A percentile compares a stretch with the other conserved stretches of the same genome.
phyloP scores from a whole-genome alignment of 2,113 vertebrate genomes.

The Crotalus helleri region DNA sequence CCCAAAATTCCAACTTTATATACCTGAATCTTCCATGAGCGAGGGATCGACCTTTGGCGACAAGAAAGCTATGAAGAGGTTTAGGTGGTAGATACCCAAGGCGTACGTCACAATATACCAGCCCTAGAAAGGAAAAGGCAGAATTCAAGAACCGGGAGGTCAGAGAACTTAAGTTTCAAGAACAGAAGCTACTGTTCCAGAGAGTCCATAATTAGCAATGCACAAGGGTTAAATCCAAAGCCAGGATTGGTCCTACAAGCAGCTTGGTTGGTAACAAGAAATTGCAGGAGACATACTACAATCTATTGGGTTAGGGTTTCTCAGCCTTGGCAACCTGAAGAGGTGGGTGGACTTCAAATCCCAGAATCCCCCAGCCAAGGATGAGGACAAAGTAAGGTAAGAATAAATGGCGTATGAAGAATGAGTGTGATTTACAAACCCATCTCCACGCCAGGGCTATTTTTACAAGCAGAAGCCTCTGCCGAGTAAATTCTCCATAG shows the following conservation, averaged over 20 bases:
- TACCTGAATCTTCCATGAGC: conserved; percentile 83
- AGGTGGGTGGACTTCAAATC: not conserved
- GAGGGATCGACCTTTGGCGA: conserved; percentile 84
- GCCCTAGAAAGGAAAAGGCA: conserved; percentile 59
- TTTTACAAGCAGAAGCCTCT: not conserved
- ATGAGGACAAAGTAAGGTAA: not conserved
- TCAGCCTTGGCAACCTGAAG: not conserved
- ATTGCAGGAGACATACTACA: not conserved
- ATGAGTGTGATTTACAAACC: not conserved
- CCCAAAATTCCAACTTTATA: not conserved
- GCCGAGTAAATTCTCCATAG: not conserved
- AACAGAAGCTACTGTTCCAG: not conserved
- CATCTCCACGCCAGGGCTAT: not conserved
- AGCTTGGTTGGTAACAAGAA: not conserved
- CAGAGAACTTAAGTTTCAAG: not conserved
- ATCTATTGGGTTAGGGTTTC: not conserved
- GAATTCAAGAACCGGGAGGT: too few relatives aligned
- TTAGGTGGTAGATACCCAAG: conserved; percentile 83
- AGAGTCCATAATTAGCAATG: not conserved
- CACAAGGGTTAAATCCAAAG: not conserved
- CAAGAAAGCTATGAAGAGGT: conserved; percentile 84
- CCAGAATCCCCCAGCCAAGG: not conserved
- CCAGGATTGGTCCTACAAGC: not conserved
- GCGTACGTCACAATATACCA: conserved; percentile 86
- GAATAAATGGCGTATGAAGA: not conserved